phyloP scores from a whole-genome alignment of 2,888 invertebrate species.

The Sericinus montela region DNA sequence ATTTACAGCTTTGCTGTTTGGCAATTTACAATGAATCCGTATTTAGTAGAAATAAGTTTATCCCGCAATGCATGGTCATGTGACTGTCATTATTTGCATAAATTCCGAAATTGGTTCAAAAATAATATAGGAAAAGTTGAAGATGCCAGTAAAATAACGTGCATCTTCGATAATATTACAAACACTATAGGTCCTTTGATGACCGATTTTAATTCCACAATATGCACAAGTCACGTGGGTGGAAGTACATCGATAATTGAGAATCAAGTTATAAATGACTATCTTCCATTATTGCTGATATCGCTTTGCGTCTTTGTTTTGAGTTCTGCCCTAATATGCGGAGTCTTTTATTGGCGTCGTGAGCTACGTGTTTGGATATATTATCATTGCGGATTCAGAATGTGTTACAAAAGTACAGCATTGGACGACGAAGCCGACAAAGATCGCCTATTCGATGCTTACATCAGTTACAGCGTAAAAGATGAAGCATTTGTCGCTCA shows the following conservation, averaged over 20 bases:
- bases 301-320: slow-evolving; percentile 88
- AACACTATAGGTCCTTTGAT: slow-evolving; percentile 84
- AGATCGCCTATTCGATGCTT: slow-evolving; percentile 95
- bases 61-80: slow-evolving; percentile 94
- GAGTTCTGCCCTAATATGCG: slow-evolving; percentile 87
- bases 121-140: slow-evolving; percentile 88
- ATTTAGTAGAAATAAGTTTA: slow-evolving; percentile 91
- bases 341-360: slow-evolving; percentile 88
- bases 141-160: slow-evolving; percentile 87
- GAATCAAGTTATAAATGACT: slow-evolving; percentile 88
- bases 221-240: slow-evolving; percentile 86
- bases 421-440: slow-evolving; percentile 90
- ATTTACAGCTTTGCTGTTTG: slow-evolving; percentile 91
- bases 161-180: slow-evolving; percentile 86
- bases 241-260: slow-evolving; percentile 86
- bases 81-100: slow-evolving; percentile 90
- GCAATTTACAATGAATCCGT: slow-evolving; percentile 90
- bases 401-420: slow-evolving; percentile 90
- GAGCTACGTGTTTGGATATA: slow-evolving; percentile 92
- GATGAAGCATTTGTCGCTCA: slow-evolving; percentile 95
- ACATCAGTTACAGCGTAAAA: slow-evolving; percentile 95
- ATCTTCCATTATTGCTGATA: slow-evolving; percentile 87
- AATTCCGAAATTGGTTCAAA: slow-evolving; percentile 89
- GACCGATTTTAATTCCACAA: slow-evolving; percentile 88
- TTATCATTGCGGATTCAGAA: slow-evolving; percentile 89